Conservation (phyloP, 2,113 vertebrate genomes). For the Otus sunia region DNA sequence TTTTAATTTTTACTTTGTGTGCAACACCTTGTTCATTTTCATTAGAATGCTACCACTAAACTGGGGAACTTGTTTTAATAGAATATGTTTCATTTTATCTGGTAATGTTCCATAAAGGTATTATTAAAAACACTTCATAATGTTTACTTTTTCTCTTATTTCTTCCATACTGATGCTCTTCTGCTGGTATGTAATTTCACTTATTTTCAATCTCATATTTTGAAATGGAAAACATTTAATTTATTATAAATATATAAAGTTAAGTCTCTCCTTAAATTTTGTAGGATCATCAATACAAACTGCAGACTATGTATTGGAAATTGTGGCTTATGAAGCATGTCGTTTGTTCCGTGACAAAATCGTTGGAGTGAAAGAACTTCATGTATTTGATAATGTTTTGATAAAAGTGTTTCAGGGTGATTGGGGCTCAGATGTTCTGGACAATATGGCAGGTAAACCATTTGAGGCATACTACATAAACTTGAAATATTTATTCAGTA, state of each 20-base stretch:
- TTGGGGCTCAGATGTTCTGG: slow-evolving; percentile 88
- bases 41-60: not conserved
- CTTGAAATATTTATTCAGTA: not conserved
- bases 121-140: not conserved
- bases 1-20: not conserved
- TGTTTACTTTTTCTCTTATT: slow-evolving; percentile 10
- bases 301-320: slow-evolving; percentile 88
- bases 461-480: not conserved
- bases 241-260: not conserved
- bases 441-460: slow-evolving; percentile 87
- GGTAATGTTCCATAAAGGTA: not conserved
- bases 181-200: slow-evolving; percentile 49
- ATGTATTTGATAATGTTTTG: slow-evolving; percentile 89
- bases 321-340: slow-evolving; percentile 87
- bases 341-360: slow-evolving; percentile 93
- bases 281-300: slow-evolving; percentile 79
- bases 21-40: not conserved
- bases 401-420: slow-evolving; percentile 87
- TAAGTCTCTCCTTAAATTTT: not conserved
- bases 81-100: not conserved
- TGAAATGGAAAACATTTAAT: not conserved
- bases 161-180: slow-evolving; percentile 24
- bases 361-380: slow-evolving; percentile 84
- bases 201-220: slow-evolving; percentile 12
- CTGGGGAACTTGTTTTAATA: not conserved